phyloP scores from a whole-genome alignment of 2,113 vertebrate genomes.

The Egretta garzetta region DNA sequence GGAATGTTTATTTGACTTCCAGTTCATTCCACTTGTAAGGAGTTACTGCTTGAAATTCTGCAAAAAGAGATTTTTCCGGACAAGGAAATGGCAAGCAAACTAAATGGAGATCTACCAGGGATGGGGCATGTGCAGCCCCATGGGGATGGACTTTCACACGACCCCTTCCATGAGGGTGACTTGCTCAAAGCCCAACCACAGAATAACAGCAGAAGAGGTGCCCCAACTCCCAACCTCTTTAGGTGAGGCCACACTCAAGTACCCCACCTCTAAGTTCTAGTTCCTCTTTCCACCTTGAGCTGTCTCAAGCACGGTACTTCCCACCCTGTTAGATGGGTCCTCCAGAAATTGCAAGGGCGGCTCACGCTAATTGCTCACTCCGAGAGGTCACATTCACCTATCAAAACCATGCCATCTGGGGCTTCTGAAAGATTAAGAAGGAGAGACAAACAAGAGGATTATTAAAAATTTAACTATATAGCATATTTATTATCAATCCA shows the following conservation, averaged over 20 bases:
- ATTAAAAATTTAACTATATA: conserved; percentile 84
- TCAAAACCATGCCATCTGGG: neutral
- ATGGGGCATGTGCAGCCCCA: neutral
- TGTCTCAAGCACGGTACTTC: neutral
- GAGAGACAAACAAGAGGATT: conserved; percentile 61
- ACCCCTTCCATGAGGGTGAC: neutral
- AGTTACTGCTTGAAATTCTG: neutral
- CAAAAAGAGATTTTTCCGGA: neutral
- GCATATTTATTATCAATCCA: conserved; percentile 88
- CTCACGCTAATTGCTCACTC: neutral
- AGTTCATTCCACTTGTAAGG: neutral
- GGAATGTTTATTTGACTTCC: neutral
- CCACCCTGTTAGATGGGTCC: neutral
- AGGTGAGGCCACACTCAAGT: neutral
- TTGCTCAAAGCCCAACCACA: neutral
- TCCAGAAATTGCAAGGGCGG: neutral
- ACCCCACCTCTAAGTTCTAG: neutral
- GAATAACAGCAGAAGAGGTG: neutral
- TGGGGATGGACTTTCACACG: neutral
- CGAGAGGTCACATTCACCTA: neutral
- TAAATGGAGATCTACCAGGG: neutral
- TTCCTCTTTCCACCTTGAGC: neutral
- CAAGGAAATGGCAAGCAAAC: neutral
- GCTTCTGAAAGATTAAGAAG: conserved; percentile 35
- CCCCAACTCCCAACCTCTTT: neutral